phyloP scores from a whole-genome alignment of 1,140 invertebrate genomes.

The Conopomorpha cramerella region DNA sequence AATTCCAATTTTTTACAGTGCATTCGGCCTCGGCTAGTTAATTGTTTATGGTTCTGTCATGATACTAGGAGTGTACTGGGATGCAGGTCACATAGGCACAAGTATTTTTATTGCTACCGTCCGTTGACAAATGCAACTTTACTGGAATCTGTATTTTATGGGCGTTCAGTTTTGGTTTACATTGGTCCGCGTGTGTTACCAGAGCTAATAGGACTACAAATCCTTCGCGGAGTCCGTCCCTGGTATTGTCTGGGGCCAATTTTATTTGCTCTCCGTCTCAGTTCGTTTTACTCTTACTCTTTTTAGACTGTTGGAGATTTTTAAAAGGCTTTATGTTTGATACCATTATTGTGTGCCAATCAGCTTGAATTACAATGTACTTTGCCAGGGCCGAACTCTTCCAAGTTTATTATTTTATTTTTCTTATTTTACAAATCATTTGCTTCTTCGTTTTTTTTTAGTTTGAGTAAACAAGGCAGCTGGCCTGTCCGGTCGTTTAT shows the following conservation, averaged over 20 bases:
- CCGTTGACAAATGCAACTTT: too few species aligned
- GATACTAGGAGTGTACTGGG: constrained; percentile 9
- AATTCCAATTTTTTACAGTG: too few species aligned
- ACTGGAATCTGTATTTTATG: too few species aligned
- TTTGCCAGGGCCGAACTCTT: constrained; percentile 44
- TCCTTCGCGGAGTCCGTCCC: constrained; percentile 30
- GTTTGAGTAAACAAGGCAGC: constrained; percentile 32
- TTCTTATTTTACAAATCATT: constrained; percentile 48
- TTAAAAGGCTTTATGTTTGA: constrained; percentile 57
- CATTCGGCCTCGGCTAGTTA: too few species aligned
- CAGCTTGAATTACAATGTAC: constrained; percentile 57
- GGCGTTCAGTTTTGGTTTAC: too few species aligned
- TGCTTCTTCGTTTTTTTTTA: constrained; percentile 45
- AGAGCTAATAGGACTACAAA: constrained; percentile 50
- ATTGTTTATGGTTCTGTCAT: too few species aligned
- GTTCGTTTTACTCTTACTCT: constrained; percentile 37
- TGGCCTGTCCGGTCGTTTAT: constrained; percentile 32
- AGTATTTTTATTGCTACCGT: constrained; percentile 16
- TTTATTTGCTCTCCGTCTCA: constrained; percentile 43
- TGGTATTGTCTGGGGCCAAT: constrained; percentile 41
- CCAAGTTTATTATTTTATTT: constrained; percentile 40
- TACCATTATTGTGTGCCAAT: constrained; percentile 61
- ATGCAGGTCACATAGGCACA: constrained; percentile 12
- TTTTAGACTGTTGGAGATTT: constrained; percentile 41
- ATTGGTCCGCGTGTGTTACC: too few species aligned